phyloP scores from a whole-genome alignment of 2,797 vertebrate genomes.

The Cuniculus paca region DNA sequence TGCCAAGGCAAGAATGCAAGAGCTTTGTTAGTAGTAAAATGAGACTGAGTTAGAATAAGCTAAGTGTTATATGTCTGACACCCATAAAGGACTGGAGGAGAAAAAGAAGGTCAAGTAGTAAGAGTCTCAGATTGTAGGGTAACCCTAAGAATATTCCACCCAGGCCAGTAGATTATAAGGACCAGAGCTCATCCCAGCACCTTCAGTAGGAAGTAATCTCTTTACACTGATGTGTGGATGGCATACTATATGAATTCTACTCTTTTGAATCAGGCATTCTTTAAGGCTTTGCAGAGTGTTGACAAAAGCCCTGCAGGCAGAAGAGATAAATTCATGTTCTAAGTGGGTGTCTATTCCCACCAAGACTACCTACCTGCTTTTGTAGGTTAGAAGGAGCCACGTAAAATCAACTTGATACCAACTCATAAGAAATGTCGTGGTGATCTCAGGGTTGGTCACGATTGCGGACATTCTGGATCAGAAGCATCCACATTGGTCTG shows the following conservation, averaged over 20 bases:
- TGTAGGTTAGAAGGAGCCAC: not conserved
- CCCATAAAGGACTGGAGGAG: not conserved
- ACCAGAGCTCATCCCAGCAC: not conserved
- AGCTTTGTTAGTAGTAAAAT: not conserved
- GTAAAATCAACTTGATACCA: not conserved
- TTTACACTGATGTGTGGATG: not conserved
- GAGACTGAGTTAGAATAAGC: not conserved
- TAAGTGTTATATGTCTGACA: not conserved
- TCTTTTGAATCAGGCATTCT: not conserved
- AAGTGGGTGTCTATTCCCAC: not conserved
- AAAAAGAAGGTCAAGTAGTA: not conserved
- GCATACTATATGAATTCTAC: accelerated
- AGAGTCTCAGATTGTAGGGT: not conserved
- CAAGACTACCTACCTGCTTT: not conserved
- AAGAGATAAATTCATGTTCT: not conserved
- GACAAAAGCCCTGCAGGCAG: not conserved
- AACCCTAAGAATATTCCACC: not conserved
- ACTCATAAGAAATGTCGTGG: not conserved
- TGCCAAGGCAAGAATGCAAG: not conserved
- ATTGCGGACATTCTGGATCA: not conserved
- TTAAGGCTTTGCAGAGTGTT: not conserved
- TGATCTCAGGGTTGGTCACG: not conserved
- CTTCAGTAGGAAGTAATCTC: not conserved
- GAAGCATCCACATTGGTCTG: not conserved
- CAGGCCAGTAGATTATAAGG: not conserved